Evolutionary conservation across 2,888 invertebrate species (phyloP), one percentile per base, ranked within the genome.

Genomic region (Sesia bembeciformis): DNA sequence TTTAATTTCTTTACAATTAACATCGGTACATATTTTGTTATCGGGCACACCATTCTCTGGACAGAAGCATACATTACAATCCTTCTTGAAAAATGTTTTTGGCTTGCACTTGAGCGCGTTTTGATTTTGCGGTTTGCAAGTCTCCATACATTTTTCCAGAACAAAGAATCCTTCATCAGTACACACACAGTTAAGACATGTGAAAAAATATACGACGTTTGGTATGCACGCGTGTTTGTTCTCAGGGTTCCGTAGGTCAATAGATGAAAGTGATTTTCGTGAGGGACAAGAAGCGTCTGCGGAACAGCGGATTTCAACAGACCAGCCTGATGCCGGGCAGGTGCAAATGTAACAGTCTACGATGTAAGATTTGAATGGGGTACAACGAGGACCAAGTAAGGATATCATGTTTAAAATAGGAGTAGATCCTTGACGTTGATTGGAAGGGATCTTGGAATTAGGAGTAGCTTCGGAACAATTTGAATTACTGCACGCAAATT

Each of bases 191-290:
- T 82, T 80, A 0, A 83, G 64, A 53, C 88, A 88, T 3, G 72
- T 74, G 49, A 84, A 86, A 39, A 86, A 57, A 52, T 87, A 86
- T 73, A 84, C 80, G 0, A 85, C 84, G 54, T 81, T 83, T 3
- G 87, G 85, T 55, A 87, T 76, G 53, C 88, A 88, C 3, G 66
- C 60, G 4, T 70, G 74, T 8, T 72, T 73, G 7, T 69, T 65
- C n/a, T 67, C 63, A 0, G 66, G 56, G 4, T 53, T 53, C 8
- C 57, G 40, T 6, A 67, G 56, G 51, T 66, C 61, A 6, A 55
- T 60, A 40, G 54, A 40, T 4, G 62, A 60, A 3, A 63, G 58
- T 39, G 58, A 55, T 40, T 57, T 63, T 56, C 73, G 62, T 3
- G 68, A 57, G 1, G 69, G 61, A 52, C 87, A 88, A 1, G 84